These are phyloP conservation scores for Leptogaster cylindrica DNA, from an alignment of 2,888 invertebrate species.

Conservation along the genomic window DNA sequence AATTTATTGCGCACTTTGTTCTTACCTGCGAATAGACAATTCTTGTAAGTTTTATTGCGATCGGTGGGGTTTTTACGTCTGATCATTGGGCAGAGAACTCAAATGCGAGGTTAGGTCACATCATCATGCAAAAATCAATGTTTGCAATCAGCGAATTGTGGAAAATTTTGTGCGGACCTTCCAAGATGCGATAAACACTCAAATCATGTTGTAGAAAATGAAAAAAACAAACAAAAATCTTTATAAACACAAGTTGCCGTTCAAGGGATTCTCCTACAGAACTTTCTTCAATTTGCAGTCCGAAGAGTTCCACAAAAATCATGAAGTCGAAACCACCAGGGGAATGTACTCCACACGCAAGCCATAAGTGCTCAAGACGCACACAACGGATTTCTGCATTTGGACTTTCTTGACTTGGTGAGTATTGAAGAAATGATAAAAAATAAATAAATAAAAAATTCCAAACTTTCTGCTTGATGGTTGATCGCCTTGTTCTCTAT, in stretches of 20 bases:
- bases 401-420: slow-evolving; percentile 19
- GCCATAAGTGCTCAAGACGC: too few relatives aligned
- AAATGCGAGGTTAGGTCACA: neutral
- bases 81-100: neutral
- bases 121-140: neutral
- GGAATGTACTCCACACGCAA: too few relatives aligned
- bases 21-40: slow-evolving; percentile 22
- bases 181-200: too few relatives aligned
- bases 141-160: neutral
- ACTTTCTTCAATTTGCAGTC: too few relatives aligned
- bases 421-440: slow-evolving; percentile 14
- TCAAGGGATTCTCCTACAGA: too few relatives aligned
- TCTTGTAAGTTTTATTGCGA: slow-evolving; percentile 6
- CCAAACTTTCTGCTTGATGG: slow-evolving; percentile 23
- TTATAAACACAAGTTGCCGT: too few relatives aligned
- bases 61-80: slow-evolving; percentile 9
- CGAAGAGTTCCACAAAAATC: too few relatives aligned
- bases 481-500: slow-evolving; percentile 33
- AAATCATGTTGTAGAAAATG: neutral
- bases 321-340: too few relatives aligned
- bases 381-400: neutral
- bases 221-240: neutral
- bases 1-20: slow-evolving; percentile 12
- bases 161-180: too few relatives aligned
- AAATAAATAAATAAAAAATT: slow-evolving; percentile 18